Conservation (phyloP, 2,888 invertebrate genomes). For the Ectemnius continuus region DNA sequence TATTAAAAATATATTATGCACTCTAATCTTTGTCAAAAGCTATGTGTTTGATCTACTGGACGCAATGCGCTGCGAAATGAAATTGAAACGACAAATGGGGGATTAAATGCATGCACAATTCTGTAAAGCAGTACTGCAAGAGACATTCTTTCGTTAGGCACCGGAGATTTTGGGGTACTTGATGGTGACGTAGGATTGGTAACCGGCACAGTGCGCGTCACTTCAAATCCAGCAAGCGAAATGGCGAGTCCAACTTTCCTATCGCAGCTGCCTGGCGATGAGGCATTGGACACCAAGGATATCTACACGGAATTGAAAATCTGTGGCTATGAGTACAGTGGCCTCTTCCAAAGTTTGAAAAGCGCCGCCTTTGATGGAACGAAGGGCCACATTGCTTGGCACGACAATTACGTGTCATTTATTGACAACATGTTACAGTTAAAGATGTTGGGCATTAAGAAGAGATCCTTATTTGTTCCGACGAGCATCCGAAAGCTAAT, state of each 20-base stretch:
- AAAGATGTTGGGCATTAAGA: constrained; percentile 78
- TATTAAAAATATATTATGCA: no score
- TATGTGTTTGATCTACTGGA: no score
- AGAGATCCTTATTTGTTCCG: constrained; percentile 80
- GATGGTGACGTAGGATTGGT: constrained; percentile 86
- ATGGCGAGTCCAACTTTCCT: constrained; percentile 64
- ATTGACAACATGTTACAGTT: constrained; percentile 86
- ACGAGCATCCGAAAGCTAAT: constrained; percentile 80
- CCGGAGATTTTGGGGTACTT: constrained; percentile 80
- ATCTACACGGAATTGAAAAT: constrained; percentile 78
- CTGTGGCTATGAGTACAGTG: constrained; percentile 80
- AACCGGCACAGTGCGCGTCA: constrained; percentile 79
- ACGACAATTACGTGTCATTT: constrained; percentile 84
- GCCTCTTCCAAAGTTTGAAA: constrained; percentile 79
- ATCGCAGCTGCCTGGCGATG: constrained; percentile 56
- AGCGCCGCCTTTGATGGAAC: constrained; percentile 77
- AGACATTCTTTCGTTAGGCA: constrained; percentile 64
- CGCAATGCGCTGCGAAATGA: no score
- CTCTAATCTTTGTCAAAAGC: no score
- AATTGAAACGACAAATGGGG: no score
- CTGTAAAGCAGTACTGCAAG: no score
- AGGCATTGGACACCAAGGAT: constrained; percentile 63
- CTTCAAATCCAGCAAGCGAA: constrained; percentile 39
- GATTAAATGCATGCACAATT: no score
- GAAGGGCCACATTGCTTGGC: constrained; percentile 79